phyloP scores from a whole-genome alignment of 2,888 invertebrate genomes.

The Pristionchus entomophagus region DNA sequence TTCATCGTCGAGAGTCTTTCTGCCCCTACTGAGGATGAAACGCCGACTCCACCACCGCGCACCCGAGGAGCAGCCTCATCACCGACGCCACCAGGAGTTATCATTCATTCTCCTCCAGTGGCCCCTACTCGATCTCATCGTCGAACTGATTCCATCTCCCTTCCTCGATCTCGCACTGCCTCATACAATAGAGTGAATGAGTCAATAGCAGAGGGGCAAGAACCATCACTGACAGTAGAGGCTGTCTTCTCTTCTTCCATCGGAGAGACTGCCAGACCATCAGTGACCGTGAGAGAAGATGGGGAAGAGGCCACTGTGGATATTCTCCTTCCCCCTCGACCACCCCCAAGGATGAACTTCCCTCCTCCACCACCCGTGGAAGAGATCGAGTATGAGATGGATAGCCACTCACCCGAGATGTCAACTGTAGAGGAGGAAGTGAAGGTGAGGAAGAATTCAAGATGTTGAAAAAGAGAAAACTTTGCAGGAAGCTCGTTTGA shows the following conservation, averaged over 20 bases:
- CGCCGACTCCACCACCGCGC: background rate
- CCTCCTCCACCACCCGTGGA: constrained; percentile 41
- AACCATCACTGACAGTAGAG: background rate
- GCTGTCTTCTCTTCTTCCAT: background rate
- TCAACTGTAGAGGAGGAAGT: background rate
- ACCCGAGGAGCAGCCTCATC: background rate
- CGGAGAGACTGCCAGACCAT: background rate
- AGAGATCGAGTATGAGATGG: constrained; percentile 23
- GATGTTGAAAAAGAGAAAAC: background rate
- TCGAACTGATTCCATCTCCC: constrained; percentile 14
- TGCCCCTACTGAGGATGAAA: background rate
- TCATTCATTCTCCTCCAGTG: background rate
- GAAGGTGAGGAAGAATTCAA: background rate
- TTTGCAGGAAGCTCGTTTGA: constrained; percentile 30
- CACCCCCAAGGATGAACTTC: constrained; percentile 24
- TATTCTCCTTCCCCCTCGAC: constrained; percentile 1
- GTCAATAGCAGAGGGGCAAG: background rate
- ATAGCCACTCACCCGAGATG: background rate
- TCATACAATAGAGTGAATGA: background rate
- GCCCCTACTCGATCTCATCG: background rate
- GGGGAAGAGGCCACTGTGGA: background rate
- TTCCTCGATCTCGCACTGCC: background rate
- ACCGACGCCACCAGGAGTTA: background rate
- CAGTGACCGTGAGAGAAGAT: background rate
- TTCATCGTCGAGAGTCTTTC: background rate